Evolutionary conservation across 35 echinoderm and acorn worm genomes (phyloP).

Genomic region (Lytechinus pictus): DNA sequence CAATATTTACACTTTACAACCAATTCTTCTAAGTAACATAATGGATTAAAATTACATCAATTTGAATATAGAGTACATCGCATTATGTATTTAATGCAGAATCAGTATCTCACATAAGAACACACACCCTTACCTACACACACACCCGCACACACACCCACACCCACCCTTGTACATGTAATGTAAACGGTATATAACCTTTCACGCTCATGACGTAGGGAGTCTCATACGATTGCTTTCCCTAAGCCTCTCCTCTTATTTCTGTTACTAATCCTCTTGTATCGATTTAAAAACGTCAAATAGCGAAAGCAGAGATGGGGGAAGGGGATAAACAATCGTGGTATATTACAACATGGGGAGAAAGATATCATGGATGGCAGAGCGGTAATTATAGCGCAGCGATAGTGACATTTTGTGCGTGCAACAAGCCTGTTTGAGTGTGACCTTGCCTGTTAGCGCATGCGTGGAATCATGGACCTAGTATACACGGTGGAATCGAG

Average conservation of each 20-base stretch:
- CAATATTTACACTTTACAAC: too few species aligned
- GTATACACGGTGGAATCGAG: too few species aligned
- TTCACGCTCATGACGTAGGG: neutral
- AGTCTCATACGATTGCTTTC: neutral
- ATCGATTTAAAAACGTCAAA: slow-evolving; percentile 36
- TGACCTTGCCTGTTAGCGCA: neutral
- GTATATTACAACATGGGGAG: neutral
- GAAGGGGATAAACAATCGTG: neutral
- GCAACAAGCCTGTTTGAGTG: neutral
- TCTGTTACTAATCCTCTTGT: slow-evolving; percentile 12
- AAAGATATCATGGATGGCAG: neutral
- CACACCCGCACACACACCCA: neutral
- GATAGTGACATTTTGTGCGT: neutral
- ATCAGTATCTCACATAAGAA: neutral
- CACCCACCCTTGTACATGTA: neutral
- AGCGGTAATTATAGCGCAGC: neutral
- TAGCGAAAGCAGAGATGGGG: neutral
- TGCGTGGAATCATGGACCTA: neutral
- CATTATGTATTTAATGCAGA: neutral
- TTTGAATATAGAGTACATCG: too few species aligned
- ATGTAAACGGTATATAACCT: neutral
- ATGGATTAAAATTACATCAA: too few species aligned
- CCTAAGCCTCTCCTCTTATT: neutral
- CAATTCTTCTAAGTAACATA: too few species aligned
- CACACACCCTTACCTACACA: neutral